Conservation (phyloP, 2,113 vertebrate species). For the Calonectris borealis region DNA sequence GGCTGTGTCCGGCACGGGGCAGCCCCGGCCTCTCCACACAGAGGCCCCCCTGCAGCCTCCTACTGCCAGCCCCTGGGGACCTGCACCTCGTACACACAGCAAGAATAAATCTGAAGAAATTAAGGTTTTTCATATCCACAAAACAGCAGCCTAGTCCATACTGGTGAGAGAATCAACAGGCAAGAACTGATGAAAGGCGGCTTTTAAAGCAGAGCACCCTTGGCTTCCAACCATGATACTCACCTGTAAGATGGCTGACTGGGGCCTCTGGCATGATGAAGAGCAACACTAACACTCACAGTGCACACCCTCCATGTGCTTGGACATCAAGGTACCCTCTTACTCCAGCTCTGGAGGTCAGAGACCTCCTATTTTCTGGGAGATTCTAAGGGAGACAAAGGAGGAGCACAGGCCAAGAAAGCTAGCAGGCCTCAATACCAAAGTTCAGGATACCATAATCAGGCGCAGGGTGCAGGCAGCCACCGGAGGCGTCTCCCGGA, state of each 20-base stretch:
- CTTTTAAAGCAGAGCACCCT: background rate
- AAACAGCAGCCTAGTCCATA: background rate
- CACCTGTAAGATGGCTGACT: background rate
- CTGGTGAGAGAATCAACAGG: background rate
- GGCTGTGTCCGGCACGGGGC: too few relatives aligned
- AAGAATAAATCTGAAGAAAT: background rate
- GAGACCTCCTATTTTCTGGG: background rate
- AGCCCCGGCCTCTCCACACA: too few relatives aligned
- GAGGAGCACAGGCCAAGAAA: background rate
- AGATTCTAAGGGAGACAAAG: background rate
- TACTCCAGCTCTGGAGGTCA: background rate
- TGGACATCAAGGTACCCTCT: rapidly evolving
- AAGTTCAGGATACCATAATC: background rate
- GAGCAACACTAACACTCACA: background rate
- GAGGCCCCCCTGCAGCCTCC: too few relatives aligned
- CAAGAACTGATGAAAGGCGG: background rate
- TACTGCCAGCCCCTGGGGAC: background rate
- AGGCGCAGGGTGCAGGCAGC: background rate
- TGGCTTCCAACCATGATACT: background rate
- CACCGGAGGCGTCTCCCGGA: rapidly evolving
- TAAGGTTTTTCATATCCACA: background rate
- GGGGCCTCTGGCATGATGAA: background rate
- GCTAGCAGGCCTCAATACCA: rapidly evolving
- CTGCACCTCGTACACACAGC: rapidly evolving
- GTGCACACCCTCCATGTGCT: rapidly evolving